Conservation (phyloP, 2,113 vertebrate genomes). For the Chionis minor region DNA sequence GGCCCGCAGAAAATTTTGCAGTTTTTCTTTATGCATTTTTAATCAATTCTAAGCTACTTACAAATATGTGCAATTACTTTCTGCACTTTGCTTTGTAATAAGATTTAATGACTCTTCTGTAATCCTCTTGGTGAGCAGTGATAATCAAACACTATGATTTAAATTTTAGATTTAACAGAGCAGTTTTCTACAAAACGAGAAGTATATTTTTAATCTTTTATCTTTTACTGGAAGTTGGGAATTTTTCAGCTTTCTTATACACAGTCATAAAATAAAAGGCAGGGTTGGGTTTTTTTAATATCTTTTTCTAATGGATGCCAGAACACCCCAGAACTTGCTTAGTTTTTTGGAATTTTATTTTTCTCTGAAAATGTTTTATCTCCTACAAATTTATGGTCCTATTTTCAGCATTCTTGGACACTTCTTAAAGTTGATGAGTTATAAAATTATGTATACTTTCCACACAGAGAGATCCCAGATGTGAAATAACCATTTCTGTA, state of each 20-base stretch:
- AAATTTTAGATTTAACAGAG: constrained; percentile 59
- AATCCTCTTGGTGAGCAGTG: constrained; percentile 68
- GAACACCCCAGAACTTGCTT: not conserved
- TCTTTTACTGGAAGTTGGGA: constrained; percentile 48
- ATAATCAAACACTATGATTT: constrained; percentile 70
- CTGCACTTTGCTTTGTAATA: constrained; percentile 75
- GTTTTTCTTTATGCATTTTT: constrained; percentile 79
- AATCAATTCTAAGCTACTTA: constrained; percentile 82
- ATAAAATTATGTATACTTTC: constrained; percentile 27
- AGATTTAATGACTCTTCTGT: constrained; percentile 74
- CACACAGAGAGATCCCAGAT: constrained; percentile 8
- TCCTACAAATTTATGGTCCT: not conserved
- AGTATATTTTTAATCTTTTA: constrained; percentile 21
- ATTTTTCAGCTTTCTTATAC: constrained; percentile 27
- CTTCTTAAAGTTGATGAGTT: constrained; percentile 8
- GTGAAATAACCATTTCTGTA: constrained; percentile 24
- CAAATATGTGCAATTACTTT: constrained; percentile 80
- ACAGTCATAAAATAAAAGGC: constrained; percentile 19
- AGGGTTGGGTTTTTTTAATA: not conserved
- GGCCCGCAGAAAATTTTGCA: constrained; percentile 64
- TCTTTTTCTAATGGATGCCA: not conserved
- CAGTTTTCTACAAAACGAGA: not conserved
- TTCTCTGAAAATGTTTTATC: constrained; percentile 16
- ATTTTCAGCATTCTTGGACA: constrained; percentile 27
- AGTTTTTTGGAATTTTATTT: not conserved